These are phyloP conservation scores for Drosophila ustulata DNA, from an alignment of 2,888 invertebrate species.

Conservation along the genomic window DNA sequence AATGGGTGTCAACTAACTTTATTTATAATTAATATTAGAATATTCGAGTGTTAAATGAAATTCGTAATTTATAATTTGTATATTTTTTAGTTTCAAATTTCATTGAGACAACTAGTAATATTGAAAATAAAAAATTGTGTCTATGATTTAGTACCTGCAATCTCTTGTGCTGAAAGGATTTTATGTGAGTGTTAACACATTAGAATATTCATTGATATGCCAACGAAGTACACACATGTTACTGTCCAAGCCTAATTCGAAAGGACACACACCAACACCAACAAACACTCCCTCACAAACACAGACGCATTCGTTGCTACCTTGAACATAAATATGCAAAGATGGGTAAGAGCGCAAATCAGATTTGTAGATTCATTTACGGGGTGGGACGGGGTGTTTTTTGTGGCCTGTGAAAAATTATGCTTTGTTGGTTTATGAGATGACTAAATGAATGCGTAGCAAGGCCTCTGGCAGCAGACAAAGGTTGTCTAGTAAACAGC, in stretches of 20 bases:
- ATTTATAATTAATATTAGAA: neutral
- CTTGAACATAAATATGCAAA: constrained; percentile 14
- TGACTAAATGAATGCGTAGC: constrained; percentile 35
- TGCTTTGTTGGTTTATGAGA: constrained; percentile 48
- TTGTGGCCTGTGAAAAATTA: constrained; percentile 37
- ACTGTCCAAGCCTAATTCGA: constrained; percentile 7
- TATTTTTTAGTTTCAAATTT: neutral
- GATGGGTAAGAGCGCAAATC: constrained; percentile 14
- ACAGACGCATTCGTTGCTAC: neutral
- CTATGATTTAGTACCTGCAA: no score
- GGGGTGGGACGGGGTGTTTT: neutral
- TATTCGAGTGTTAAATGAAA: neutral
- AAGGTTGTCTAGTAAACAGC: constrained; percentile 1
- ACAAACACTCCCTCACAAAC: neutral
- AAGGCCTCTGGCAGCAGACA: neutral
- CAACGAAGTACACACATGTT: constrained; percentile 12
- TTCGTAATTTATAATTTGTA: neutral
- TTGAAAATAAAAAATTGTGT: no score
- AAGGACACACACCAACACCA: neutral
- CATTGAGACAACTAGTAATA: neutral
- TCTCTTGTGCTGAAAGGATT: neutral
- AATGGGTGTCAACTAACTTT: neutral
- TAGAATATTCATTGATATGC: constrained; percentile 9
- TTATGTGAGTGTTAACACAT: neutral
- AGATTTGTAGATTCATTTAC: constrained; percentile 22